phyloP scores from a whole-genome alignment of 2,888 invertebrate genomes.

The Sminthurides aquaticus region DNA sequence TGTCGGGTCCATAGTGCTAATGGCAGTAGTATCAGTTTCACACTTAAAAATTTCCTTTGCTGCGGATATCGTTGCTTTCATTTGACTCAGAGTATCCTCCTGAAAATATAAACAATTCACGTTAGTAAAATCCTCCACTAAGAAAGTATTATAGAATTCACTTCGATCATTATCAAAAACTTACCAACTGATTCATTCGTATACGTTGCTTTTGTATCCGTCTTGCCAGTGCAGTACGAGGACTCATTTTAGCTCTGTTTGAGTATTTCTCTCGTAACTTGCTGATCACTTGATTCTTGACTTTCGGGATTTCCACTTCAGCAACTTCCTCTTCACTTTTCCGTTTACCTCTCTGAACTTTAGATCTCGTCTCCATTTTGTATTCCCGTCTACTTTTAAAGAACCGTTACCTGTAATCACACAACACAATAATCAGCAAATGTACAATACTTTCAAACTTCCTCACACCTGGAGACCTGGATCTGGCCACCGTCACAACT shows the following conservation, averaged over 20 bases:
- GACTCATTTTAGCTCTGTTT: background rate
- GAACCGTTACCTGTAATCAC: background rate
- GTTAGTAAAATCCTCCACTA: background rate
- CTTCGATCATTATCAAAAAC: too few relatives aligned
- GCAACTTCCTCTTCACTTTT: background rate
- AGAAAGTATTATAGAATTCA: background rate
- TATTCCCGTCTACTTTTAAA: background rate
- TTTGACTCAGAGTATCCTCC: background rate
- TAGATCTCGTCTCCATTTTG: background rate
- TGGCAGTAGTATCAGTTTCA: too few relatives aligned
- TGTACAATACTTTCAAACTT: too few relatives aligned
- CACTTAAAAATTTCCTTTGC: too few relatives aligned
- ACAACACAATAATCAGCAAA: background rate
- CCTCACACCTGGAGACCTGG: too few relatives aligned
- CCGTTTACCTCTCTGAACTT: background rate
- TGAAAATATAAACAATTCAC: background rate
- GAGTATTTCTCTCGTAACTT: background rate
- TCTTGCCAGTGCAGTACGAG: background rate
- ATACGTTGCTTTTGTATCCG: background rate
- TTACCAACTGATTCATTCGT: background rate
- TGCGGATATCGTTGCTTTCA: too few relatives aligned
- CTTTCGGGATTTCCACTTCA: background rate
- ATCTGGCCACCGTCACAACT: too few relatives aligned
- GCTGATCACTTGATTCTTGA: background rate
- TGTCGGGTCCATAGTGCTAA: too few relatives aligned